Conservation (phyloP, 2,888 invertebrate species). For the Tanypteryx hageni region DNA sequence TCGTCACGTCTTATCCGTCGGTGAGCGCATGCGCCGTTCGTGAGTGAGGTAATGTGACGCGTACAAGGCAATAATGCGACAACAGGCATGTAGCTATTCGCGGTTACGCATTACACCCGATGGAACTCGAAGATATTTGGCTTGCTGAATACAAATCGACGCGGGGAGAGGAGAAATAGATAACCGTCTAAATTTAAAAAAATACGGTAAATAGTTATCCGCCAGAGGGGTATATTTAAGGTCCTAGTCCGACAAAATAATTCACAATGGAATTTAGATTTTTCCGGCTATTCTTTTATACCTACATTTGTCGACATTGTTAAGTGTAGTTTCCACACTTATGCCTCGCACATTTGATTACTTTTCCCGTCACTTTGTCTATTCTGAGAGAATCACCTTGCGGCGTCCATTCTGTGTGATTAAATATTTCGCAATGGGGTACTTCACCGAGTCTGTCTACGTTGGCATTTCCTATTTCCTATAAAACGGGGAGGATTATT, state of each 20-base stretch:
- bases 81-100: constrained; percentile 44
- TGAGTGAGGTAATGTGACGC: not conserved
- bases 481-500: too few species aligned
- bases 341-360: too few species aligned
- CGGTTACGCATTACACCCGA: constrained; percentile 41
- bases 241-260: not conserved
- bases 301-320: too few species aligned
- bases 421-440: too few species aligned
- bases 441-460: too few species aligned
- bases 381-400: too few species aligned
- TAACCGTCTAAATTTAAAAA: not conserved
- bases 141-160: constrained; percentile 39
- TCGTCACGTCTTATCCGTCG: not conserved
- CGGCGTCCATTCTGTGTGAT: too few species aligned
- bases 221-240: not conserved
- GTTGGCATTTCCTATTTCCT: too few species aligned
- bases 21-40: not conserved
- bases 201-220: constrained; percentile 26
- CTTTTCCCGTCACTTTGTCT: too few species aligned
- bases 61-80: constrained; percentile 11
- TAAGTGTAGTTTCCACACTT: too few species aligned
- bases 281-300: not conserved
- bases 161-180: constrained; percentile 9
- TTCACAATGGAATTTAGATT: constrained; percentile 22
- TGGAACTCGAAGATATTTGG: constrained; percentile 8